Percentiles rank a stretch among this genome's conserved stretches.
Evolutionary conservation across 2,113 vertebrate species (phyloP).

Genomic region (Etia nguti): DNA sequence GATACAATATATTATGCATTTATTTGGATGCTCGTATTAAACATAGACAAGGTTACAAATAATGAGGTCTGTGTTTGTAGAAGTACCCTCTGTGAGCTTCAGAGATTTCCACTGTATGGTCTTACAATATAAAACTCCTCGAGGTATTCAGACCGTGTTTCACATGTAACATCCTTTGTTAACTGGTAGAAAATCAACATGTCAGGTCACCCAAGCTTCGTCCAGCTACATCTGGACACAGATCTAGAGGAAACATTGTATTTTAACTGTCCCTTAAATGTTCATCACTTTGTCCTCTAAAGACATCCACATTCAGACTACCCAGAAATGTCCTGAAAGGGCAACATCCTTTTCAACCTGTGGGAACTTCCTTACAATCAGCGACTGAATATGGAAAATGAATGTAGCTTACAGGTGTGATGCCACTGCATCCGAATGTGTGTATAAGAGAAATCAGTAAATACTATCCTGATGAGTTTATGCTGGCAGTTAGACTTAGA

Average conservation of each 20-base stretch:
- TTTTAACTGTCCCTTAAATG: neutral
- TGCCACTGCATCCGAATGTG: neutral
- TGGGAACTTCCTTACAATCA: neutral
- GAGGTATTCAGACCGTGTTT: neutral
- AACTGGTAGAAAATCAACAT: neutral
- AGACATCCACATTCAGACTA: neutral
- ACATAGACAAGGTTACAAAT: neutral
- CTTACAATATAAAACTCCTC: neutral
- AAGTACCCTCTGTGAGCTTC: neutral
- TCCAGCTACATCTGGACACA: neutral
- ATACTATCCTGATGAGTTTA: neutral
- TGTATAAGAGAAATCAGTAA: neutral
- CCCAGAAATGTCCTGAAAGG: neutral
- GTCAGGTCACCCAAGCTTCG: neutral
- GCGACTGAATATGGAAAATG: neutral
- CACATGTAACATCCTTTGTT: accelerated
- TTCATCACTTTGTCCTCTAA: neutral
- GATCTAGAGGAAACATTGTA: neutral
- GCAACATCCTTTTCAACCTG: neutral
- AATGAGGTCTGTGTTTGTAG: neutral
- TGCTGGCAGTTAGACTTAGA: neutral
- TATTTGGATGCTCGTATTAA: neutral
- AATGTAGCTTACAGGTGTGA: neutral
- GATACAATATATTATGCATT: neutral
- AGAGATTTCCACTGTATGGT: neutral